Evolutionary conservation across 1,140 invertebrate species (phyloP).

Genomic region (Plutomurus gul): DNA sequence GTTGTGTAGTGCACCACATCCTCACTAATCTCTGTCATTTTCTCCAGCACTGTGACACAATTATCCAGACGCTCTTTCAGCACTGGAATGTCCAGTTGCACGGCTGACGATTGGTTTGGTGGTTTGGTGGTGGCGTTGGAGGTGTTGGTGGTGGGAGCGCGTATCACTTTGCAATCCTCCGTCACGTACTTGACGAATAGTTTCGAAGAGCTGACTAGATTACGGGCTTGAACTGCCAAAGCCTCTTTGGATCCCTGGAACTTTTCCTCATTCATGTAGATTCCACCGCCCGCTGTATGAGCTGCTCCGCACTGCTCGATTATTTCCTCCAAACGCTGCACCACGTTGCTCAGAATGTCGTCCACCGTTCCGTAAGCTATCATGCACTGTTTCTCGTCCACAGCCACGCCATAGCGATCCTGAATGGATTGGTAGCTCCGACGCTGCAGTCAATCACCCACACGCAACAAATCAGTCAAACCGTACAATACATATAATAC

Average conservation of each 20-base stretch:
- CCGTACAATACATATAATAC: too few relatives aligned
- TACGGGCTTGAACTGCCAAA: slow-evolving; percentile 76
- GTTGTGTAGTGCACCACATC: slow-evolving; percentile 73
- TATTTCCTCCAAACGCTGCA: slow-evolving; percentile 69
- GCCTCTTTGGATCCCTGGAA: slow-evolving; percentile 76
- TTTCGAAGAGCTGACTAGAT: slow-evolving; percentile 81
- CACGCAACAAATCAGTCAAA: too few relatives aligned
- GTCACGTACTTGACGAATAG: slow-evolving; percentile 79
- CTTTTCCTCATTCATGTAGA: slow-evolving; percentile 71
- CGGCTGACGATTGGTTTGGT: not conserved
- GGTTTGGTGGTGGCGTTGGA: slow-evolving; percentile 36
- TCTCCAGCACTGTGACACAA: slow-evolving; percentile 70
- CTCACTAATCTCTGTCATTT: slow-evolving; percentile 68
- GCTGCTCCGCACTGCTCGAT: slow-evolving; percentile 70
- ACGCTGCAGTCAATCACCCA: not conserved
- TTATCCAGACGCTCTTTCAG: slow-evolving; percentile 68
- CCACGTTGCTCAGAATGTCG: slow-evolving; percentile 67
- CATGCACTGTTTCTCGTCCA: slow-evolving; percentile 38
- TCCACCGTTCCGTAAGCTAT: slow-evolving; percentile 69
- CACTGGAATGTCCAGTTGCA: slow-evolving; percentile 61
- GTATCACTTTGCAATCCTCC: slow-evolving; percentile 55
- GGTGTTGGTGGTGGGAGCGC: slow-evolving; percentile 50
- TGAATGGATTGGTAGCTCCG: not conserved
- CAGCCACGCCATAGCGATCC: not conserved
- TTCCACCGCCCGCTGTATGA: slow-evolving; percentile 70